Evolutionary conservation across 37 sponge, comb jelly and placozoan genomes (phyloP).

Genomic region (Theonella swinhoei): DNA sequence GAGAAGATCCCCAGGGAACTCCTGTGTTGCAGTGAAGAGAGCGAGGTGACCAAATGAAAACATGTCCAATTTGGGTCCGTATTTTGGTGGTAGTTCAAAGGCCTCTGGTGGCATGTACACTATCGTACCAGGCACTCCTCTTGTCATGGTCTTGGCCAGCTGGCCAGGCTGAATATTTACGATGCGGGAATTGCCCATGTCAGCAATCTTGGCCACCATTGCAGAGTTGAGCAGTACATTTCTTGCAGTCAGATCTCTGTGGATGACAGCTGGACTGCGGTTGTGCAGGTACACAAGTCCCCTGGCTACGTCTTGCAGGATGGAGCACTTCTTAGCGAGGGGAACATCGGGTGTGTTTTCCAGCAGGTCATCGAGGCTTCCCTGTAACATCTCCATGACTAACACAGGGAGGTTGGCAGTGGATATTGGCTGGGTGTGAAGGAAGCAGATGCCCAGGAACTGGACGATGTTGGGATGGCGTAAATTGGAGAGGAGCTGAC

Average conservation of each 20-base stretch:
- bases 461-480: constrained; percentile 11
- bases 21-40: constrained; percentile 6
- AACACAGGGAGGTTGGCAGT: not conserved
- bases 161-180: not conserved
- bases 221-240: constrained; percentile 31
- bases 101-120: constrained; percentile 43
- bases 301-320: constrained; percentile 22
- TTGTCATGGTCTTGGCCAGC: not conserved
- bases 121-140: constrained; percentile 28
- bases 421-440: not conserved
- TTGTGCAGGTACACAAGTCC: constrained; percentile 31
- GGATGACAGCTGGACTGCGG: constrained; percentile 28
- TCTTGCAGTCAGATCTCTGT: constrained; percentile 26
- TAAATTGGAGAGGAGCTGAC: not conserved
- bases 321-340: constrained; percentile 4
- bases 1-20: not conserved
- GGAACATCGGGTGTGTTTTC: constrained; percentile 9
- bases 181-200: constrained; percentile 30
- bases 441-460: constrained; percentile 2
- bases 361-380: not conserved
- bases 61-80: constrained; percentile 4
- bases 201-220: constrained; percentile 23
- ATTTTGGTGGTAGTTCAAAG: not conserved
- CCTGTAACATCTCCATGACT: not conserved
- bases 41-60: constrained; percentile 30